Evolutionary conservation across 2,888 invertebrate species (phyloP), one percentile per base, ranked within the genome.

Genomic region (Eugnorisma glareosa): DNA sequence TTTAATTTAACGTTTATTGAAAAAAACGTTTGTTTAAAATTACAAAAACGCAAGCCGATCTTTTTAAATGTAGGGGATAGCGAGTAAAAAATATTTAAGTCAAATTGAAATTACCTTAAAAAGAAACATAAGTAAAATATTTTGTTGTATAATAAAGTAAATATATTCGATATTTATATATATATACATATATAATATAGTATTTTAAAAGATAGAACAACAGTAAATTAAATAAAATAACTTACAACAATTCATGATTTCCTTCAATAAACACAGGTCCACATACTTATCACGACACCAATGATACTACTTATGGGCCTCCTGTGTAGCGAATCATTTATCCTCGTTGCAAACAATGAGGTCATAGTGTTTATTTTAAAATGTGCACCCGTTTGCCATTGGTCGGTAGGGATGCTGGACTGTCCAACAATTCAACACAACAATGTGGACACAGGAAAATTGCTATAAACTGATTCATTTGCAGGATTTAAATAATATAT

Each of bases 171-270:
- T n/a, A 54, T 54, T 1, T n/a, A 11, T 11, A 10, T 15, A 43
- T 43, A 5, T 18, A n/a, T 54, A n/a, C n/a, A n/a, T n/a, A n/a
- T n/a, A n/a, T n/a, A 11, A 13, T n/a, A n/a, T n/a, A 54, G 13
- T 54, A 18, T 15, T 18, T 10, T 21, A 21, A 35, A 59, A 61
- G 1, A 31, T 35, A 21, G 21, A 15, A 64, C 3, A 15, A 13
- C 6, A 43, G 45, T 24, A 24, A 15, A n/a, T n/a, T n/a, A n/a
- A 71, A 31, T 10, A 4, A 43, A n/a, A 75, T 8, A 1, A 73
- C 75, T 75, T 31, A 75, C 75, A 78, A 75, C 75, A 78, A 48
- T 78, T 75, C 75, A 75, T 75, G 48, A 48, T 75, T 48, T 2
- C 45, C 31, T 4, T n/a, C 18, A 48, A 15, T 31, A 48, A 18